Percentiles rank a stretch among this genome's conserved stretches.
These are phyloP conservation scores for Neopelma chrysocephalum DNA, from an alignment of 2,797 vertebrate genomes.

Conservation along the genomic window DNA sequence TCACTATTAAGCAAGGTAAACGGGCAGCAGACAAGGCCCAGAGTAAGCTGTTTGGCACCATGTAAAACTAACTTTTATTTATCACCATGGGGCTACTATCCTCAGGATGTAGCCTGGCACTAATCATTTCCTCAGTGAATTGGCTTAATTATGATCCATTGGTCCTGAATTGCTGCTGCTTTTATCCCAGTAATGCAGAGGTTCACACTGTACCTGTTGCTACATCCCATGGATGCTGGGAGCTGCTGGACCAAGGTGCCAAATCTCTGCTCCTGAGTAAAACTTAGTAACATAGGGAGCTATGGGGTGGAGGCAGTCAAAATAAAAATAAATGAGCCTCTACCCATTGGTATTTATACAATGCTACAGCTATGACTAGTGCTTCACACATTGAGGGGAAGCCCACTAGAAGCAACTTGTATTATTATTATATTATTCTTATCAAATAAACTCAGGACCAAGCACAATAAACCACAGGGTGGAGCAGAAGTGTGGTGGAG, in stretches of 20 bases:
- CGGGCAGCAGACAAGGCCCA: neutral
- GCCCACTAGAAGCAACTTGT: neutral
- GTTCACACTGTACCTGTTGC: neutral
- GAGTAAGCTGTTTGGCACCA: neutral
- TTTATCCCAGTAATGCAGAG: neutral
- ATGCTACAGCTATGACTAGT: neutral
- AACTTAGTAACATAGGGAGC: neutral
- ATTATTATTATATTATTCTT: neutral
- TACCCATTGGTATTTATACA: rapidly evolving
- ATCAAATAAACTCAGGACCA: neutral
- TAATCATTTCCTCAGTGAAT: neutral
- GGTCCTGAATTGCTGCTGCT: neutral
- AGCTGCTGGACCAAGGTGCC: neutral
- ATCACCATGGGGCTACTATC: neutral
- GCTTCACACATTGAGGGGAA: neutral
- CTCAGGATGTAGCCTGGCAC: neutral
- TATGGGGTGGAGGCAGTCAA: neutral
- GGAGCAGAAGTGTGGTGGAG: neutral
- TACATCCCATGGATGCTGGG: neutral
- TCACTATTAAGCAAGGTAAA: neutral
- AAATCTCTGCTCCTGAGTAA: neutral
- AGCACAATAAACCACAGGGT: neutral
- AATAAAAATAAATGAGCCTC: neutral
- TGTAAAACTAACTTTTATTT: neutral
- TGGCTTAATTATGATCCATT: neutral